phyloP scores from a whole-genome alignment of 2,113 vertebrate species.

The Xiphophorus maculatus region DNA sequence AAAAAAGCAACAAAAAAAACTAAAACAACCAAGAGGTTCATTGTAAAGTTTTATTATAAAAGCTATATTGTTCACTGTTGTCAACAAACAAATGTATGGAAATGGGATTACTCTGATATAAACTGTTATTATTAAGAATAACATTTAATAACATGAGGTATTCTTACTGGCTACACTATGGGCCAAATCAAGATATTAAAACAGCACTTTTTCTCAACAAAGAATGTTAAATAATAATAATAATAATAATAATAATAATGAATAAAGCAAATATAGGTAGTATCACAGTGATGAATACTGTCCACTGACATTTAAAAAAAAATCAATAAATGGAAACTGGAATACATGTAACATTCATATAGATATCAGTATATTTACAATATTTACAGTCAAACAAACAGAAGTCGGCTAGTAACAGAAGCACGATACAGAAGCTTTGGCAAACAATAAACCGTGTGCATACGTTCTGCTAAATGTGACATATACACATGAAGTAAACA shows the following conservation, averaged over 20 bases:
- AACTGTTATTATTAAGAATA: slow-evolving; percentile 61
- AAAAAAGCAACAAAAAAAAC: no score
- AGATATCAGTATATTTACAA: slow-evolving; percentile 77
- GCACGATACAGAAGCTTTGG: slow-evolving; percentile 79
- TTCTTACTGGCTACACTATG: slow-evolving; percentile 72
- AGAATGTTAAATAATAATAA: slow-evolving; percentile 75
- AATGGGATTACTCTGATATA: slow-evolving; percentile 59
- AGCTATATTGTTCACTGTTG: slow-evolving; percentile 50
- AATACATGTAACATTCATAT: slow-evolving; percentile 81
- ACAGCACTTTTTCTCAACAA: slow-evolving; percentile 68
- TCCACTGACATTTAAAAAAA: slow-evolving; percentile 72
- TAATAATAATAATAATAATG: slow-evolving; percentile 64
- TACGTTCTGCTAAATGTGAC: slow-evolving; percentile 71
- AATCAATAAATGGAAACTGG: slow-evolving; percentile 79
- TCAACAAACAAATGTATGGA: slow-evolving; percentile 65
- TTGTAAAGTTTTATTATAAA: slow-evolving; percentile 71
- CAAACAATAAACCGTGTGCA: slow-evolving; percentile 76
- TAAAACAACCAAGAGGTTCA: neutral
- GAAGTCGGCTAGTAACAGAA: slow-evolving; percentile 55
- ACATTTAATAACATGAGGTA: slow-evolving; percentile 76
- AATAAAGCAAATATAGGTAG: slow-evolving; percentile 78
- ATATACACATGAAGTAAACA: slow-evolving; percentile 75
- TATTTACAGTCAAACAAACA: slow-evolving; percentile 71
- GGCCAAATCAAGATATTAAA: slow-evolving; percentile 63
- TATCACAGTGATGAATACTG: slow-evolving; percentile 83